phyloP scores from a whole-genome alignment of 2,797 vertebrate species.

The Jordanella pulchra region DNA sequence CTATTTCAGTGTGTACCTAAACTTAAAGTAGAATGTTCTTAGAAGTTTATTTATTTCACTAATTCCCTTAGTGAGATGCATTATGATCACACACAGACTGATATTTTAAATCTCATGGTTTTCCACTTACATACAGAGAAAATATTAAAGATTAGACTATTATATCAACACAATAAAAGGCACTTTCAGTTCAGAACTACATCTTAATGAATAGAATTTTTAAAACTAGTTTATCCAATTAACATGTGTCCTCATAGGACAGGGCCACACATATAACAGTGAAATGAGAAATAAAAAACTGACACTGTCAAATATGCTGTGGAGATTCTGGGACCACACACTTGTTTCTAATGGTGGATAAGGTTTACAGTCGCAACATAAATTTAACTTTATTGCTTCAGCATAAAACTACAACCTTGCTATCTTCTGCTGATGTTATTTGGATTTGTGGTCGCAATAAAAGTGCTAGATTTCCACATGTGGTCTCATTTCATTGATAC shows the following conservation, averaged over 20 bases:
- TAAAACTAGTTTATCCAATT: too few species aligned
- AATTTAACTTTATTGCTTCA: slow-evolving; percentile 55
- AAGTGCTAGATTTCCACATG: slow-evolving; percentile 20
- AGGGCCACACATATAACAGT: slow-evolving; percentile 14
- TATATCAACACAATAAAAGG: too few species aligned
- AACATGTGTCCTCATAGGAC: slow-evolving; percentile 3
- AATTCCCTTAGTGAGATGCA: too few species aligned
- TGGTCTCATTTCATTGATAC: not conserved
- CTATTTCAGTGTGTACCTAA: too few species aligned
- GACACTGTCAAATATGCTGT: slow-evolving; percentile 43
- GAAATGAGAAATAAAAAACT: slow-evolving; percentile 47
- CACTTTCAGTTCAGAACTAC: too few species aligned
- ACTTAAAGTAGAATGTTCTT: too few species aligned
- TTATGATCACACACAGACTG: too few species aligned
- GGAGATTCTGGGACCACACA: slow-evolving; percentile 63
- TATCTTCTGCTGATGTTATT: slow-evolving; percentile 33
- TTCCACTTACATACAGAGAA: too few species aligned
- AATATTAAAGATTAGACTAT: too few species aligned
- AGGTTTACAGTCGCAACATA: slow-evolving; percentile 55
- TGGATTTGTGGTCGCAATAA: slow-evolving; percentile 25
- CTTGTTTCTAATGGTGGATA: slow-evolving; percentile 39
- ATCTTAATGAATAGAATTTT: too few species aligned
- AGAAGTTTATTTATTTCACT: too few species aligned
- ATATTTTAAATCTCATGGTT: too few species aligned
- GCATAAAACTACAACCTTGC: slow-evolving; percentile 51